Base-by-base conservation (phyloP, 2,797 vertebrate genomes). In the Podargus strigoides region DNA sequence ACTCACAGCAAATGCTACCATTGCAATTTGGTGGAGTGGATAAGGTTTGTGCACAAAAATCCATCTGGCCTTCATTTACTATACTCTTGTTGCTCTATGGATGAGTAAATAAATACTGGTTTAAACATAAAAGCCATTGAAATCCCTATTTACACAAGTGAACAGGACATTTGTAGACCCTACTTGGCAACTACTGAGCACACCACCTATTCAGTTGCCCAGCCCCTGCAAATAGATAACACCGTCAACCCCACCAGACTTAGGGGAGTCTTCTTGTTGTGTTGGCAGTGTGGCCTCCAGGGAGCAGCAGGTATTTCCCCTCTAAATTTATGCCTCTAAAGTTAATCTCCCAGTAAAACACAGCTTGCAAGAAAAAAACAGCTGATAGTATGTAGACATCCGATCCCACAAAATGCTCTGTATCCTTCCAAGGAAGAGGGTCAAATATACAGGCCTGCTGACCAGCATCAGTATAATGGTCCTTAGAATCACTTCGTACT, bases 341-440 rank as follows among this genome's bases (percentile, higher is more conserved):
- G n/a, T 47, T 37, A 13, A 58, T 44, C 12, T 62, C 32, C 22
- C 39, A 49, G 44, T 22, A 18, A 85, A 58, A 77, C 20, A 13
- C 3, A 42, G 10, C n/a, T 70, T 34, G 36, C 14, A 47, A 34
- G 39, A 50, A 64, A 87, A 62, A 80, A 66, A n/a, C 13, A 56
- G 32, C 10, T 32, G 10, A 16, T 5, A 44, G 37, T n/a, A 30
- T 14, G 17, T 19, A 73, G 18, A 63, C 30, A 47, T 55, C 27
- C 24, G 70, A 9, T 41, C 9, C 10, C 3, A 0, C 0, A 16
- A 77, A 75, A 46, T 32, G 3, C 5, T 73, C 12, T 52, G 15
- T 32, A 60, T 34, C 7, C 16, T 70, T 39, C n/a, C 26, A 41
- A n/a, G 36, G 36, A 50, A 47, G 26, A 58, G 8, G 14, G 7